Evolutionary conservation across 2,888 invertebrate genomes (phyloP).

Genomic region (Hirtodrosophila duncani): DNA sequence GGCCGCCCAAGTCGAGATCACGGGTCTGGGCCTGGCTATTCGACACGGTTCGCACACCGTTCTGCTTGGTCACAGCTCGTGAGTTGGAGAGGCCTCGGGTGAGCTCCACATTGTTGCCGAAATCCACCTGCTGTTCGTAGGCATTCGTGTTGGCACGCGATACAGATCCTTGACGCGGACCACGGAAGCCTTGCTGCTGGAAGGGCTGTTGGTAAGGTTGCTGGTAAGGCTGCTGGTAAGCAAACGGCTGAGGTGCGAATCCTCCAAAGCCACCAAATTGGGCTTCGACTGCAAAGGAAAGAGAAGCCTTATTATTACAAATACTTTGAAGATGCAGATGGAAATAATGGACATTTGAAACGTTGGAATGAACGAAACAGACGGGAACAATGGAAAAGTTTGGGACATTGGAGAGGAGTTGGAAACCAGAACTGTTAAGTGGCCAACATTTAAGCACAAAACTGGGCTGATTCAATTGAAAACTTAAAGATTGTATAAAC

Average conservation of each 20-base stretch:
- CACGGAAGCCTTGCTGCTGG: constrained; percentile 15
- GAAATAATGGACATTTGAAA: background rate
- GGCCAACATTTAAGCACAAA: too few species aligned
- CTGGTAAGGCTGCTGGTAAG: constrained; percentile 15
- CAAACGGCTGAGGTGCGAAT: constrained; percentile 19
- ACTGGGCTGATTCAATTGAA: too few species aligned
- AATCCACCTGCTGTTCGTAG: constrained; percentile 59
- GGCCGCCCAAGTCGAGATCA: constrained; percentile 68
- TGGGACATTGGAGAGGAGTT: too few species aligned
- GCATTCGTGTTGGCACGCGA: constrained; percentile 69
- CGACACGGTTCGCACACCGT: constrained; percentile 59
- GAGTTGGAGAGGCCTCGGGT: constrained; percentile 66
- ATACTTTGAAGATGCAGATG: too few species aligned
- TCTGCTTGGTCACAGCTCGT: constrained; percentile 66
- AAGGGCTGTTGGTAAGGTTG: constrained; percentile 4
- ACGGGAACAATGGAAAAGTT: constrained; percentile 36
- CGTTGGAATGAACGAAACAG: background rate
- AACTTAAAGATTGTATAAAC: too few species aligned
- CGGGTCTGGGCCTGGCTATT: constrained; percentile 64
- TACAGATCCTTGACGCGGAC: constrained; percentile 53
- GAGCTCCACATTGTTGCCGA: constrained; percentile 56
- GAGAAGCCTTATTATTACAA: background rate
- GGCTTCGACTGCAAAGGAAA: constrained; percentile 36
- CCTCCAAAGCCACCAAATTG: constrained; percentile 44
- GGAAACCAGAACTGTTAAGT: too few species aligned